Base-by-base conservation (phyloP, 2,888 invertebrate genomes). In the Sceliomorpha sp. region DNA sequence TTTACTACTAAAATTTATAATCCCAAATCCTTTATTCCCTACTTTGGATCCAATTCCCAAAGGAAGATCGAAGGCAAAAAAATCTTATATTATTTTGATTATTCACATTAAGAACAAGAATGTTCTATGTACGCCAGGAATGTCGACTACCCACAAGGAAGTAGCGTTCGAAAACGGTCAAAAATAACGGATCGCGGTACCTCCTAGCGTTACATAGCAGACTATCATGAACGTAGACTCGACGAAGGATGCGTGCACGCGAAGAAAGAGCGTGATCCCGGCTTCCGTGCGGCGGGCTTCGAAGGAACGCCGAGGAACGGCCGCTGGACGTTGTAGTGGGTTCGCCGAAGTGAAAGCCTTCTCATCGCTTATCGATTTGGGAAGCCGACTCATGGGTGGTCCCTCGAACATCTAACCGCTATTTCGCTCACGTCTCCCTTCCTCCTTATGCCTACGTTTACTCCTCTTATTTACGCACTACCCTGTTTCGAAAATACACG, bases 401-500 rank as follows among this genome's bases (percentile, higher is more conserved):
- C 68, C 53, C 27, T 15, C 45, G 44, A 31, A 24, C 10, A 59
- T 42, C 39, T 39, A 31, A 45, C 45, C 42, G 50, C 50, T 53
- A 48, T 48, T 55, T 17, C 45, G 53, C 48, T 53, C 40, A 63
- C 32, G 31, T 51, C 56, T 60, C 15, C 42, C 42, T 47, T 50
- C 27, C 31, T 34, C 10, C 37, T 26, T 31, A 14, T 37, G n/a
- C 9, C 9, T 10, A n/a, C 31, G 1, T 15, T 17, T 45, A 17
- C 15, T 15, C 45, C 48, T 58, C 53, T 69, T 63, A 63, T 63
- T 69, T 63, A 63, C 63, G 63, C 63, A 64, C 63, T 58, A 27
- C 10, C 45, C 42, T 31, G 44, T 9, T 27, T 40, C 82, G 82
- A 83, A 84, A 84, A 84, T 82, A 82, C 82, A 79, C 77, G 76